Evolutionary conservation across 2,797 vertebrate genomes (phyloP).

Genomic region (Decapterus maruadsi): DNA sequence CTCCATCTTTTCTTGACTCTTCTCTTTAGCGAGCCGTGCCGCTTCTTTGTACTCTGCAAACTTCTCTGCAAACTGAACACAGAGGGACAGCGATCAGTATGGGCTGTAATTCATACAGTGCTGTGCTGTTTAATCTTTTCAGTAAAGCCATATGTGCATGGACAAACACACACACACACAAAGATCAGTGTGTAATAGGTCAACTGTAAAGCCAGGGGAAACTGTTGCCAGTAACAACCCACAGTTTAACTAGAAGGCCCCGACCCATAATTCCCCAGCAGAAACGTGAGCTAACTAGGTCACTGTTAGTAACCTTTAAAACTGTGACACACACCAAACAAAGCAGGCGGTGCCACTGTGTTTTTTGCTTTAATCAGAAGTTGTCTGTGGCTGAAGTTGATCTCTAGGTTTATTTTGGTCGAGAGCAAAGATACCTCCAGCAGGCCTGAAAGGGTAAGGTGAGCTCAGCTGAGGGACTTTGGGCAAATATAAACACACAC

Average conservation of each 20-base stretch:
- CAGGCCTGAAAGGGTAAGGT: conserved; percentile 47
- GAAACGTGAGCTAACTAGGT: conserved; percentile 72
- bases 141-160: conserved; percentile 35
- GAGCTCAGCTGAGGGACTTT: conserved; percentile 62
- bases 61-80: conserved; percentile 97
- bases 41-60: conserved; percentile 99
- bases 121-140: conserved; percentile 46
- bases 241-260: conserved; percentile 44
- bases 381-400: conserved; percentile 40
- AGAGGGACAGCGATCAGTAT: conserved; percentile 50
- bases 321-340: conserved; percentile 13
- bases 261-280: conserved; percentile 62
- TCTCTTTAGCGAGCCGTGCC: conserved; percentile 96
- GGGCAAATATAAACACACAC: conserved; percentile 57
- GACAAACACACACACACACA: conserved; percentile 25
- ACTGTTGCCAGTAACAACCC: conserved; percentile 56
- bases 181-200: conserved; percentile 46
- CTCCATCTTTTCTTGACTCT: conserved; percentile 98
- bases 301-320: conserved; percentile 44
- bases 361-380: conserved; percentile 46
- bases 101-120: conserved; percentile 35
- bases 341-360: conserved; percentile 37
- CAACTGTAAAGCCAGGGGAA: conserved; percentile 32
- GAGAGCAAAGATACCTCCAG: conserved; percentile 41
- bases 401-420: conserved; percentile 62